Conservation (phyloP, 2,888 invertebrate species). For the Drosophila histrio region DNA sequence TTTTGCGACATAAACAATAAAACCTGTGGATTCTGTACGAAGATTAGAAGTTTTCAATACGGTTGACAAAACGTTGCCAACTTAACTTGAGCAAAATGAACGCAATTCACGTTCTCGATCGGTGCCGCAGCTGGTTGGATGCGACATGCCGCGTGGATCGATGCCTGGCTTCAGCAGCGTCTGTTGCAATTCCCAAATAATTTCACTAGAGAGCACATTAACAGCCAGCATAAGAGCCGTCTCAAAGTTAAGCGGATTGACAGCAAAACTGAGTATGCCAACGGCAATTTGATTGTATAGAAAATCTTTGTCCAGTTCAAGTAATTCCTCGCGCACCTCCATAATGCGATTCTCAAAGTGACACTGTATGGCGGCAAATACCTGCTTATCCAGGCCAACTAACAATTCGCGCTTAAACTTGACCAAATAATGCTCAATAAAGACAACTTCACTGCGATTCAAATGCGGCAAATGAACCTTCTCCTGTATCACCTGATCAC, state of each 20-base stretch:
- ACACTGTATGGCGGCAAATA: slow-evolving; percentile 81
- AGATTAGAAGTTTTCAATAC: background rate
- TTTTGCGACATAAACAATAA: slow-evolving; percentile 10
- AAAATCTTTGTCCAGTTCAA: slow-evolving; percentile 78
- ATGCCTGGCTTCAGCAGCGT: slow-evolving; percentile 70
- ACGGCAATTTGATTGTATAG: slow-evolving; percentile 74
- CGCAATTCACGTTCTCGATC: slow-evolving; percentile 61
- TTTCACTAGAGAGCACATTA: slow-evolving; percentile 78
- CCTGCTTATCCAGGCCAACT: slow-evolving; percentile 79
- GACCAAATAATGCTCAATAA: slow-evolving; percentile 81
- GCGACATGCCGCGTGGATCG: slow-evolving; percentile 52
- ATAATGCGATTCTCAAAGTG: slow-evolving; percentile 77
- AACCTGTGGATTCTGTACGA: slow-evolving; percentile 45
- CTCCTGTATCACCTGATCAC: slow-evolving; percentile 55
- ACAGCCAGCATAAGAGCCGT: slow-evolving; percentile 74
- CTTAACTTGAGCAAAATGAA: slow-evolving; percentile 46
- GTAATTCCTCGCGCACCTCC: slow-evolving; percentile 73
- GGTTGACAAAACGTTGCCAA: background rate
- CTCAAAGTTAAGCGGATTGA: slow-evolving; percentile 79
- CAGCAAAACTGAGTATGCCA: slow-evolving; percentile 79
- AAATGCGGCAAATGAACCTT: slow-evolving; percentile 61
- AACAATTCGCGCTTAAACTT: slow-evolving; percentile 82
- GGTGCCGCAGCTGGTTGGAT: slow-evolving; percentile 66
- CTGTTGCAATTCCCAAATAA: slow-evolving; percentile 80
- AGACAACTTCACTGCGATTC: slow-evolving; percentile 75